Evolutionary conservation across 2,113 vertebrate genomes (phyloP).

Genomic region (Alligator mississippiensis): DNA sequence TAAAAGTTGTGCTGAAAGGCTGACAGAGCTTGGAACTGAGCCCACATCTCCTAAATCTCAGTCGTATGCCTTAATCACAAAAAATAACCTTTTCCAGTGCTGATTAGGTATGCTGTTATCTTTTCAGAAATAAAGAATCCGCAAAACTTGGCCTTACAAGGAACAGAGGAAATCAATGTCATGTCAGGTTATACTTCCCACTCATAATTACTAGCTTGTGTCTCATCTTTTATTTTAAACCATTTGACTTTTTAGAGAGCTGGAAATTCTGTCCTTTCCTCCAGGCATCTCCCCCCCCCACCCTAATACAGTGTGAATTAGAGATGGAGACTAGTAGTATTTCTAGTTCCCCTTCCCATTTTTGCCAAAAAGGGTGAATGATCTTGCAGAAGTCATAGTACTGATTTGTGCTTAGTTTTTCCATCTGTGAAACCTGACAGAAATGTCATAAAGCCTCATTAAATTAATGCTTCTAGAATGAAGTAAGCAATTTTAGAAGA

Average conservation of each 20-base stretch:
- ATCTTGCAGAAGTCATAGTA: slow-evolving; percentile 26
- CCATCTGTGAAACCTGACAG: slow-evolving; percentile 28
- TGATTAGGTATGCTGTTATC: background rate
- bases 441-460: background rate
- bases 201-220: background rate
- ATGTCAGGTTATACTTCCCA: background rate
- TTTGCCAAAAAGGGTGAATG: background rate
- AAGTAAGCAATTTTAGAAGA: background rate
- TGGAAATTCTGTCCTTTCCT: background rate
- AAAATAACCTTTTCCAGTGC: background rate
- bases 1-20: rapidly evolving
- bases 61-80: background rate
- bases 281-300: background rate
- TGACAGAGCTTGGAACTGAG: background rate
- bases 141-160: background rate
- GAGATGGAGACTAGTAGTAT: background rate
- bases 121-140: background rate
- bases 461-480: background rate
- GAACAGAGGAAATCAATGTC: no score
- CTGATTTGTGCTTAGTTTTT: background rate
- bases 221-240: background rate
- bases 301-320: background rate
- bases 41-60: background rate
- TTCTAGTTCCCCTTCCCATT: background rate
- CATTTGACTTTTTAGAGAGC: background rate